These are phyloP conservation scores for Polydrusus tereticollis DNA, from an alignment of 2,888 invertebrate species.

Conservation along the genomic window DNA sequence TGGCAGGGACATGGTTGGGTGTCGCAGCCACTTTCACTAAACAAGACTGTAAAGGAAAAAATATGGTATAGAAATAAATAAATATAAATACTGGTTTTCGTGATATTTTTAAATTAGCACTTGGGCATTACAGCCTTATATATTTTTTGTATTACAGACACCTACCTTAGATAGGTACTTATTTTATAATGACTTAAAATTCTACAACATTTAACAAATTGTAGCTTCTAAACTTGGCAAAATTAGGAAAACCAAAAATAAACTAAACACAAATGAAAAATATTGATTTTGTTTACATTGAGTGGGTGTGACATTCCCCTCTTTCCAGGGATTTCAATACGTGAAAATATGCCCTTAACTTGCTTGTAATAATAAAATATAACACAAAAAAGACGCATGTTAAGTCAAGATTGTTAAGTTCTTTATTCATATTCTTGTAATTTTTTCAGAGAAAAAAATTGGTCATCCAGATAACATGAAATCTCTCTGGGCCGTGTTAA, in stretches of 20 bases:
- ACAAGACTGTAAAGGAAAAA: conserved; percentile 25
- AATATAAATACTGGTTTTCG: too few relatives aligned
- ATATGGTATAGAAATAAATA: background rate
- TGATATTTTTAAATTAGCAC: too few relatives aligned
- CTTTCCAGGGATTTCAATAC: conserved; percentile 7
- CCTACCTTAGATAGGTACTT: too few relatives aligned
- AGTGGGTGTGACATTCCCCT: conserved; percentile 53
- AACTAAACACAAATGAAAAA: conserved; percentile 3
- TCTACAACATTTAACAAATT: too few relatives aligned
- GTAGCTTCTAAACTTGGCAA: background rate
- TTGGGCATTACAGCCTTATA: too few relatives aligned
- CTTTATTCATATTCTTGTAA: background rate
- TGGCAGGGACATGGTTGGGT: conserved; percentile 63
- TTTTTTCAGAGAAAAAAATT: conserved; percentile 5
- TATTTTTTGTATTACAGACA: too few relatives aligned
- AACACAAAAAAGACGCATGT: background rate
- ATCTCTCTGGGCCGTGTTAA: background rate
- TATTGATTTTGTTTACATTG: conserved; percentile 52
- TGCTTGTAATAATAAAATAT: background rate
- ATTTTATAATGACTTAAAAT: too few relatives aligned
- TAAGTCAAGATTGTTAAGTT: conserved; percentile 2
- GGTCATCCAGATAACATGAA: background rate
- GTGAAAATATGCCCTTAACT: background rate
- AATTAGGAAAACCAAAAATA: background rate
- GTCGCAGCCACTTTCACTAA: conserved; percentile 10